Evolutionary conservation across 1,140 invertebrate species (phyloP).

Genomic region (Caenorhabditis inopinata): DNA sequence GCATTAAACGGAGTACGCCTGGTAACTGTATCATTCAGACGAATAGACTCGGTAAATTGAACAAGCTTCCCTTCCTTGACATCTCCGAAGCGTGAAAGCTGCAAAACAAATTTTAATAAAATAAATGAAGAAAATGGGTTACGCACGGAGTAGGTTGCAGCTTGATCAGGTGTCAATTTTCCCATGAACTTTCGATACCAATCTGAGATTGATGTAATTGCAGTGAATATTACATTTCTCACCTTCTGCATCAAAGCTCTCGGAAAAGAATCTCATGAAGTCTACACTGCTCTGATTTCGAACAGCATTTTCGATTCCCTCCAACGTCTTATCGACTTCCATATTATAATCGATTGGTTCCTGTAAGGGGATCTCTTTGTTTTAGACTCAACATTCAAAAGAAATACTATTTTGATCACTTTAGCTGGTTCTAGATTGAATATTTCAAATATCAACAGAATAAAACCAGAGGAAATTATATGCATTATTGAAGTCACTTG

Average conservation of each 20-base stretch:
- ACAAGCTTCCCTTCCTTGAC: background rate
- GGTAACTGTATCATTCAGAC: background rate
- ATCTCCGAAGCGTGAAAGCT: background rate
- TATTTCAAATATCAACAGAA: too few relatives aligned
- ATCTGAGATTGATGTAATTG: background rate
- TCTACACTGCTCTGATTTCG: background rate
- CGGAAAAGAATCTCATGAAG: background rate
- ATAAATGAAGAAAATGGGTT: background rate
- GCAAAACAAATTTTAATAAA: background rate
- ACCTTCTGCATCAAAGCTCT: background rate
- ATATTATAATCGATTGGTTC: background rate
- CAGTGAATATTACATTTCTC: too few relatives aligned
- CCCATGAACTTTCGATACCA: conserved; percentile 10
- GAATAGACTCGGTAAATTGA: background rate
- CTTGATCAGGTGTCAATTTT: background rate
- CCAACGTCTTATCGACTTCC: background rate
- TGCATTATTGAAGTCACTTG: too few relatives aligned
- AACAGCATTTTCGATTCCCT: background rate
- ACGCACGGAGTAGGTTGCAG: background rate
- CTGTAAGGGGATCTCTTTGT: background rate
- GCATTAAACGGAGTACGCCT: background rate
- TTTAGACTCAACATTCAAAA: too few relatives aligned
- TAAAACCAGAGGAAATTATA: too few relatives aligned
- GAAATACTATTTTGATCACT: too few relatives aligned
- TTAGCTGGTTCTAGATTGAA: too few relatives aligned